Base-by-base conservation (phyloP, 2,797 vertebrate genomes). In the Tadarida brasiliensis region DNA sequence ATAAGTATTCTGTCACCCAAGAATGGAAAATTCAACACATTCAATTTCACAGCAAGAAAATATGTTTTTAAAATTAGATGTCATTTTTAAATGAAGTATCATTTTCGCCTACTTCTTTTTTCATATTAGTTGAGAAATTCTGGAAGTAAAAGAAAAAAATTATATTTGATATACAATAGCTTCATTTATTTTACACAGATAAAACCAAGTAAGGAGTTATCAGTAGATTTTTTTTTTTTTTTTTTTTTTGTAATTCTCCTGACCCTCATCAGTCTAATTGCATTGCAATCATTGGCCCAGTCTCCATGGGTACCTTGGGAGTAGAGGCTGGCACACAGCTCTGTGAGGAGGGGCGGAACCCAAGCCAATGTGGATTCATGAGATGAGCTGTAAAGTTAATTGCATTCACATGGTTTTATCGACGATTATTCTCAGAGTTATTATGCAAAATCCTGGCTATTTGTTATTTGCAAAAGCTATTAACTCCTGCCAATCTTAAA, bases 191-290 rank as follows among this genome's bases (percentile, higher is more conserved):
- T 94, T 83, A 26, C 59, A 77, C 65, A 96, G 83, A 96, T 86
- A 81, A 4, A 3, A 81, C 78, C 68, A 94, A 96, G 63, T 65
- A 67, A 95, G 63, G 67, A 95, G 78, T 87, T 95, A 93, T 88
- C 67, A 86, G 84, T 56, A 87, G 76, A 80, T 44, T 44, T 44
- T 44, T 57, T 57, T 54, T 22, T 44, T 44, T 44, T 57, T 57
- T 54, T 22, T 3, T 81, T 61, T 88, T 67, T 74, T n/a, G 8
- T 28, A 54, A 33, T 85, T 91, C 96, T 96, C 11, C 0, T 24
- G 30, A 84, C 87, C 95, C 91, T 94, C 96, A 97, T 97, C 94
- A 95, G 33, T 54, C 74, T 97, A 97, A 98, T 94, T 96, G 93
- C 93, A 86, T 7, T 65, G 93, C 94, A 87, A 90, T 17, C 49